Evolutionary conservation across 2,797 vertebrate species (phyloP), one percentile per base, ranked within the genome.

Genomic region (Siniperca undulata): DNA sequence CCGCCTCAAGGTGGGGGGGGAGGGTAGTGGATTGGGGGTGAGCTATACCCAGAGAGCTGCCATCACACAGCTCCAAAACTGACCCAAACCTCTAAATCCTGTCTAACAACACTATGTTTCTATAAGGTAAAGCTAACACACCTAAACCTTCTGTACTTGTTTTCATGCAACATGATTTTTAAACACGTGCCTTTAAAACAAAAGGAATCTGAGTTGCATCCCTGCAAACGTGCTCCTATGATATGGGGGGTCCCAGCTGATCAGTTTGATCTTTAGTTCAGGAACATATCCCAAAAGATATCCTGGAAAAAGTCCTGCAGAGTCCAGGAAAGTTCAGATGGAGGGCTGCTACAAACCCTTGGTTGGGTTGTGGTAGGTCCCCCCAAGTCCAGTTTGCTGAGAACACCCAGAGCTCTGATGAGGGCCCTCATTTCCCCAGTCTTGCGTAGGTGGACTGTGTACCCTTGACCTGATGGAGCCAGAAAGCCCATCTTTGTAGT

Each of bases 101-200:
- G 50, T 76, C 83, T 88, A 86, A 81, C 19, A 83, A 87, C 74
- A 80, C 76, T 81, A 89, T 11, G 24, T 90, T 86, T 90, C 85
- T 93, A 92, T 78, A 85, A 86, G 80, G 81, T 91, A 91, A 93
- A 84, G 91, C 92, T 94, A 93, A 90, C 77, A 85, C 74, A 89
- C 86, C 88, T 91, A 94, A 82, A 80, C 91, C 89, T 76, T 91
- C 90, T 59, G 67, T 81, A 77, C 68, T 84, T 86, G 76, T 87
- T 83, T 88, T 90, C 94, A 95, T 95, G 94, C 94, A 90, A 86
- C 68, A 85, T 79, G 81, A 84, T 84, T 85, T 89, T 86, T 61
- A 81, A 84, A 91, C n/a, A 72, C 88, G 83, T 93, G 90, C 92
- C 71, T 92, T 92, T 85, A 56, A 82, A 91, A 92, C 61, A 82